Base-by-base conservation (phyloP, 1,140 invertebrate genomes). In the Paraescarpia echinospica region DNA sequence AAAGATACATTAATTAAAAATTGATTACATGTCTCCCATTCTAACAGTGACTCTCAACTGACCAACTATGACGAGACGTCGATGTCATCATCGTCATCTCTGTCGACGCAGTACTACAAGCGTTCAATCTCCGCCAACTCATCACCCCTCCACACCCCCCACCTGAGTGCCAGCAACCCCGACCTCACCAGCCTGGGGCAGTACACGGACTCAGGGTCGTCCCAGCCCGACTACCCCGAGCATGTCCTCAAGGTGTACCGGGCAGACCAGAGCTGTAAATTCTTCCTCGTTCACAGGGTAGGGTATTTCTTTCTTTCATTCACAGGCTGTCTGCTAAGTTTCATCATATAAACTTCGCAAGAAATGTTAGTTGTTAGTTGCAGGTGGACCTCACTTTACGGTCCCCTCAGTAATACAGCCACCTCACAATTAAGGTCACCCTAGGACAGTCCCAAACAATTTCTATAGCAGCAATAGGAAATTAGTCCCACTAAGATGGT, bases 211-310 rank as follows among this genome's bases (percentile, higher is more conserved):
- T 96, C 96, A 34, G 92, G 94, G 59, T 77, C 59, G 22, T 18
- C 59, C 14, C 94, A 97, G 92, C 97, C 97, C 2, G 98, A 99
- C 96, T 99, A 98, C 96, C 99, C 99, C 9, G 99, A 99, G 95
- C 98, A 99, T 96, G 99, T 99, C 59, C 97, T 99, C 0, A 99
- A 99, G 97, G 98, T 97, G 33, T 97, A 96, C 93, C 98, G 98
- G 96, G 97, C 98, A 35, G 99, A 99, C 97, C 99, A 99, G 96
- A 98, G 98, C 5, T 99, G 98, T 97, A 99, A 99, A 96, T 99
- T 99, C 96, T 97, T 99, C 92, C 97, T 99, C 89, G 98, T 99
- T 91, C 98, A 99, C 95, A 99, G 99, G 95, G 96, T 97, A 94
- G 94, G 94, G 92, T 33, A 77, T 91, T 51, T 88, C 8, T 77